phyloP scores from a whole-genome alignment of 2,113 vertebrate species.

The Micromys minutus region DNA sequence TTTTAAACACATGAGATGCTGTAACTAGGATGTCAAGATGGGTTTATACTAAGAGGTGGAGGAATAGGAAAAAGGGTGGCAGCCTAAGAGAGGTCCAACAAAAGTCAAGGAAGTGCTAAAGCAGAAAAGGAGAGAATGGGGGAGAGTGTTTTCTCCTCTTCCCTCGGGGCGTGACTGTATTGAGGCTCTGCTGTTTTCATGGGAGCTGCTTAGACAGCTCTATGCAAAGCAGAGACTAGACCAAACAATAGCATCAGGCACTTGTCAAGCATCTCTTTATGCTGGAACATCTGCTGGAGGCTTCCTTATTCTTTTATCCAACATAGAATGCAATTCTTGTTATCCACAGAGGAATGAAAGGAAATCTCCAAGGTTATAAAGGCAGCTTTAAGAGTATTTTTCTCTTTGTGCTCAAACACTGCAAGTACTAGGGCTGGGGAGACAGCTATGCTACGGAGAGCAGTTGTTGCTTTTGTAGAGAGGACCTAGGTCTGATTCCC shows the following conservation, averaged over 20 bases:
- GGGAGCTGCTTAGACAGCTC: background rate
- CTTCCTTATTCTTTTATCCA: slow-evolving; percentile 12
- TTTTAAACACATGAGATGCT: slow-evolving; percentile 53
- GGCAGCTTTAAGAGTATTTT: background rate
- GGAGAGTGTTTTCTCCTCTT: background rate
- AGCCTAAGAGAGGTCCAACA: background rate
- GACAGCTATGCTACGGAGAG: background rate
- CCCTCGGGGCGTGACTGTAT: background rate
- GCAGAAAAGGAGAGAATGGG: background rate
- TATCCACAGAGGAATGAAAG: background rate
- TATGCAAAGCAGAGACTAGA: background rate
- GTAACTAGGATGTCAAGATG: slow-evolving; percentile 66
- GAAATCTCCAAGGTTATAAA: slow-evolving; percentile 17
- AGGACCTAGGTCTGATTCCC: background rate
- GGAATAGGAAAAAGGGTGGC: slow-evolving; percentile 55
- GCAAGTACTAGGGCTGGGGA: background rate
- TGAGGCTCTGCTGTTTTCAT: background rate
- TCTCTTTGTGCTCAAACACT: background rate
- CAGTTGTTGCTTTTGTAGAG: background rate
- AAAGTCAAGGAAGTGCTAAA: slow-evolving; percentile 38
- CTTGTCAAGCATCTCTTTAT: slow-evolving; percentile 47
- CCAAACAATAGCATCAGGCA: background rate
- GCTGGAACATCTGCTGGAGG: slow-evolving; percentile 35
- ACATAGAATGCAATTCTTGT: background rate
- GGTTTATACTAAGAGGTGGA: slow-evolving; percentile 41